Evolutionary conservation across 2,113 vertebrate genomes (phyloP).

Genomic region (Cochlearius cochlearius): DNA sequence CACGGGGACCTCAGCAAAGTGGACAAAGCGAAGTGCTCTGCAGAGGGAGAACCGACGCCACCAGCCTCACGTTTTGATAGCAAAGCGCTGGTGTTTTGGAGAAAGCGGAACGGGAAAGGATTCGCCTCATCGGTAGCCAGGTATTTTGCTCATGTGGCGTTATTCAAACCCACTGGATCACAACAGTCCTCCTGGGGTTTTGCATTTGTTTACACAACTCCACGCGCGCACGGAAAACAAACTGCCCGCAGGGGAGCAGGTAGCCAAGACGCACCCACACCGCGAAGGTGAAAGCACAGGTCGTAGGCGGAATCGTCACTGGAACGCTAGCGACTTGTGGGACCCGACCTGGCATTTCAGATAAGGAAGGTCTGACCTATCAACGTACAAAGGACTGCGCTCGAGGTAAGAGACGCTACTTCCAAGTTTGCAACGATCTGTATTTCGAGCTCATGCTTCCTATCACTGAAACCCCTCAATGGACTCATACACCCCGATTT

Average conservation of each 20-base stretch:
- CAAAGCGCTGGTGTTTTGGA: not conserved
- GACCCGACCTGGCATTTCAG: not conserved
- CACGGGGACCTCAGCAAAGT: not conserved
- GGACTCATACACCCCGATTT: not conserved
- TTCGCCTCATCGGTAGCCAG: not conserved
- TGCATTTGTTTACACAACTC: not conserved
- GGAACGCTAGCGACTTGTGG: not conserved
- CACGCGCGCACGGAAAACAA: not conserved
- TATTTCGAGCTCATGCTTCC: not conserved
- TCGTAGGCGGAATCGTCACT: not conserved
- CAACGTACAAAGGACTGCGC: not conserved
- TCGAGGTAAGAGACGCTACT: not conserved
- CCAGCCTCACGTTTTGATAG: not conserved
- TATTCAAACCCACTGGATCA: not conserved
- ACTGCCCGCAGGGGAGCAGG: not conserved
- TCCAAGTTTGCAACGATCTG: not conserved
- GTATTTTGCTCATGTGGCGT: not conserved
- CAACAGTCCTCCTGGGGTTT: not conserved
- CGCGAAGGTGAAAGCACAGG: not conserved
- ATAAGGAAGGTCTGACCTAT: not conserved
- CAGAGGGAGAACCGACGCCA: not conserved
- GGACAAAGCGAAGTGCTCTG: not conserved
- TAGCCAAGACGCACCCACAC: not conserved
- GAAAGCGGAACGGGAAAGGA: not conserved
- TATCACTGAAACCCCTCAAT: not conserved